phyloP scores from a whole-genome alignment of 2,888 invertebrate genomes.

The Hirudinaria manillensis region DNA sequence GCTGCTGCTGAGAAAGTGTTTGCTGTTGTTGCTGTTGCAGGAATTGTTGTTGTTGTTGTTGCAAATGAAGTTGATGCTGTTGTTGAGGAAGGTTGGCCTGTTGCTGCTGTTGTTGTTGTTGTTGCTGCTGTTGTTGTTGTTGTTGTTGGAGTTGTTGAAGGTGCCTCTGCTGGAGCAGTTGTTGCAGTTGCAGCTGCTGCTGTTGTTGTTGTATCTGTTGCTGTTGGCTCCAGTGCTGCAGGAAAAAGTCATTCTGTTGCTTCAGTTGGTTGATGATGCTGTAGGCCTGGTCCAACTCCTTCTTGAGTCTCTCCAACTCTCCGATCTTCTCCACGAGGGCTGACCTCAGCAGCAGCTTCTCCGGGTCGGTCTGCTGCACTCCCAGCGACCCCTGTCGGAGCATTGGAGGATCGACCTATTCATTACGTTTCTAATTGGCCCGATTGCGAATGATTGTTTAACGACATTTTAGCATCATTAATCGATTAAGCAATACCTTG shows the following conservation, averaged over 20 bases:
- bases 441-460: too few species aligned
- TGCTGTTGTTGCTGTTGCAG: conserved; percentile 10
- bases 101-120: neutral
- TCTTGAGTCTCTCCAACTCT: conserved; percentile 30
- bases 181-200: conserved; percentile 16
- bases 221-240: conserved; percentile 27
- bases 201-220: conserved; percentile 30
- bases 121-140: conserved; percentile 3
- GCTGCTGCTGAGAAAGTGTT: neutral
- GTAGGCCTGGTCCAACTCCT: conserved; percentile 40
- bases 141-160: neutral
- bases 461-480: too few species aligned
- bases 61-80: neutral
- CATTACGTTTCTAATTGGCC: too few species aligned
- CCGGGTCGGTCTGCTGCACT: conserved; percentile 5
- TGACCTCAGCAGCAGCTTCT: conserved; percentile 21
- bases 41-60: neutral
- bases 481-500: too few species aligned
- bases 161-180: neutral
- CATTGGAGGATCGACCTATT: too few species aligned
- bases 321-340: conserved; percentile 25
- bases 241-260: conserved; percentile 26
- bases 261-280: conserved; percentile 36
- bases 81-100: neutral
- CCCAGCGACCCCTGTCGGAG: neutral